A percentile compares a stretch with the other conserved stretches of the same genome.
Evolutionary conservation across 2,888 invertebrate species (phyloP).

Genomic region (Auanema freiburgensis): DNA sequence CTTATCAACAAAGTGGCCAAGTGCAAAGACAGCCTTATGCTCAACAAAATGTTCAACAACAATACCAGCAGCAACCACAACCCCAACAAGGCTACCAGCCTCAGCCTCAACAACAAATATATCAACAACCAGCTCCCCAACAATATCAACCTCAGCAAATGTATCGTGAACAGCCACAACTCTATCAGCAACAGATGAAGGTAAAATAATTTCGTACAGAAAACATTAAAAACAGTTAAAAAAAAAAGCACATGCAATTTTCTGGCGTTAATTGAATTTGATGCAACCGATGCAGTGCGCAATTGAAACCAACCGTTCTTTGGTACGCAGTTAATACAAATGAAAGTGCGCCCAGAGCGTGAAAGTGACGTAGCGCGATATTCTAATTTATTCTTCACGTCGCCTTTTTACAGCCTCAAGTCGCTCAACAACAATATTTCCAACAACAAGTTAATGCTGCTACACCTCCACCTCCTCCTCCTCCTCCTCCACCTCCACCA

Average conservation of each 20-base stretch:
- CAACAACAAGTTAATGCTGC: neutral
- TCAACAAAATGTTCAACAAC: constrained; percentile 22
- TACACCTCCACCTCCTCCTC: constrained; percentile 7
- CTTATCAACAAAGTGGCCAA: constrained; percentile 4
- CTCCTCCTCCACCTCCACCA: constrained; percentile 3
- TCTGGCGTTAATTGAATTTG: too few species aligned
- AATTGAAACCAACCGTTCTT: too few species aligned
- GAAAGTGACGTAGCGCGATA: constrained; percentile 1
- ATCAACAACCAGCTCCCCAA: constrained; percentile 5
- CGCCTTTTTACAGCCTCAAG: neutral
- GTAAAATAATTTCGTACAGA: neutral
- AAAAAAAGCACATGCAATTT: too few species aligned
- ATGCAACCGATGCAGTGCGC: too few species aligned
- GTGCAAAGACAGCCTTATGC: neutral
- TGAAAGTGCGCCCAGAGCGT: constrained; percentile 12
- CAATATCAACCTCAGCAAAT: neutral
- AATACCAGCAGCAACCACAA: constrained; percentile 24
- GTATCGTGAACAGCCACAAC: constrained; percentile 14
- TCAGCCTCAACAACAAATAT: constrained; percentile 4
- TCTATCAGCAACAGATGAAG: neutral
- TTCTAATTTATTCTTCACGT: neutral
- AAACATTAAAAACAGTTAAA: too few species aligned
- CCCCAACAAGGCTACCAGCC: constrained; percentile 4
- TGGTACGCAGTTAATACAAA: too few species aligned
- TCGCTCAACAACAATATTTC: constrained; percentile 1